These are phyloP conservation scores for Spilarctia lutea DNA, from an alignment of 2,888 invertebrate species.

Conservation along the genomic window DNA sequence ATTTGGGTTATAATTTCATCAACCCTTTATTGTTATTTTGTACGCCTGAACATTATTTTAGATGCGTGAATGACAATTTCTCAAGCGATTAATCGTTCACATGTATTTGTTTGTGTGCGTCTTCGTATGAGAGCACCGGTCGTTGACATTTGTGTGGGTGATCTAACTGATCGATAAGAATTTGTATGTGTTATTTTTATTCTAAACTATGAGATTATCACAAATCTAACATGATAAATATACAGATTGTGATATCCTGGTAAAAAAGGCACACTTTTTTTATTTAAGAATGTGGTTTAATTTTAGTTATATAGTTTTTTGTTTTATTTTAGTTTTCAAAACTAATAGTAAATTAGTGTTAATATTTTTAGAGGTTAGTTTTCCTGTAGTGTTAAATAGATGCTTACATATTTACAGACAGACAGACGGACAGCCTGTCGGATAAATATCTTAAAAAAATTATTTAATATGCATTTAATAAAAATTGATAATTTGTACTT, in stretches of 20 bases:
- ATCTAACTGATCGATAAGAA: constrained; percentile 12
- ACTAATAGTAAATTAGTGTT: too few relatives aligned
- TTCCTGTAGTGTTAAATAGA: too few relatives aligned
- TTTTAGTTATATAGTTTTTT: not conserved
- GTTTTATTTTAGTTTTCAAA: too few relatives aligned
- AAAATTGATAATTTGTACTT: too few relatives aligned
- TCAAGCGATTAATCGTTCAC: constrained; percentile 40
- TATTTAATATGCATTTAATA: too few relatives aligned
- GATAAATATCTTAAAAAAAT: too few relatives aligned
- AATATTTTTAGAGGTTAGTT: too few relatives aligned
- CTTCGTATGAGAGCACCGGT: not conserved
- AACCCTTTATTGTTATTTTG: constrained; percentile 34
- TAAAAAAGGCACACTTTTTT: not conserved
- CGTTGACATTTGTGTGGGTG: constrained; percentile 21
- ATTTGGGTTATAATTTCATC: constrained; percentile 29
- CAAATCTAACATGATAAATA: constrained; percentile 10
- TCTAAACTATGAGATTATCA: constrained; percentile 17
- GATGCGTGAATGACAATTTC: constrained; percentile 41
- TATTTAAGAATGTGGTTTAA: not conserved
- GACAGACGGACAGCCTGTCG: too few relatives aligned
- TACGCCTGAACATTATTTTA: constrained; percentile 36
- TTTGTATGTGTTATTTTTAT: constrained; percentile 17
- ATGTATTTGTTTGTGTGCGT: constrained; percentile 23
- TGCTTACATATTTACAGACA: too few relatives aligned
- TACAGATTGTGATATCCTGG: constrained; percentile 3